Evolutionary conservation across 1,140 invertebrate genomes (phyloP).

Genomic region (Diabrotica virgifera): DNA sequence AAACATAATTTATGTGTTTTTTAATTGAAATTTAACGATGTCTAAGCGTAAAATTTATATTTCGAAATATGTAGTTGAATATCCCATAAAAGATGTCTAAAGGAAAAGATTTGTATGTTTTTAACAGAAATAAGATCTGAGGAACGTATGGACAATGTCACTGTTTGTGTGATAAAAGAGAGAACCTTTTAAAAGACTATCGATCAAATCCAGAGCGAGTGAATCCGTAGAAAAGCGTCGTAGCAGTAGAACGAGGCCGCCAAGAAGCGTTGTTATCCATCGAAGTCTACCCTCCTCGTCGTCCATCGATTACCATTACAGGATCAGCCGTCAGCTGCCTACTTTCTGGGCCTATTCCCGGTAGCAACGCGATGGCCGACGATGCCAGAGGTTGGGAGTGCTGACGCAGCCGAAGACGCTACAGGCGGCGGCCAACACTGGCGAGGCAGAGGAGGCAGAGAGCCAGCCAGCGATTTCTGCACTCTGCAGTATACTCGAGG

Average conservation of each 20-base stretch:
- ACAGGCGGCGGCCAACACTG: slow-evolving; percentile 7
- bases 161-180: too few species aligned
- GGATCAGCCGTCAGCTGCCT: neutral
- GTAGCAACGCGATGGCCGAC: slow-evolving; percentile 2
- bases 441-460: neutral
- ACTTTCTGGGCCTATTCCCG: neutral
- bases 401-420: slow-evolving; percentile 14
- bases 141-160: too few species aligned
- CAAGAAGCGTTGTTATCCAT: neutral
- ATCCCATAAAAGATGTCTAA: too few species aligned
- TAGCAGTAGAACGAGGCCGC: neutral
- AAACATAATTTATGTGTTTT: too few species aligned
- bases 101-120: too few species aligned
- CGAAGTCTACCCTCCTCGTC: neutral
- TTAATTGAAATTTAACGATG: too few species aligned
- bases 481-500: slow-evolving; percentile 16
- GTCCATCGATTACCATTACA: slow-evolving; percentile 14
- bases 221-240: neutral
- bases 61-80: too few species aligned
- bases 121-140: too few species aligned
- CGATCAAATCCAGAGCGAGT: neutral
- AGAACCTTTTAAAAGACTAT: neutral
- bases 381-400: neutral
- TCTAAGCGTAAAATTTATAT: too few species aligned
- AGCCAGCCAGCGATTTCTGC: slow-evolving; percentile 15